These are phyloP conservation scores for Dinoponera quadriceps DNA, from an alignment of 1,140 invertebrate species.

Conservation along the genomic window DNA sequence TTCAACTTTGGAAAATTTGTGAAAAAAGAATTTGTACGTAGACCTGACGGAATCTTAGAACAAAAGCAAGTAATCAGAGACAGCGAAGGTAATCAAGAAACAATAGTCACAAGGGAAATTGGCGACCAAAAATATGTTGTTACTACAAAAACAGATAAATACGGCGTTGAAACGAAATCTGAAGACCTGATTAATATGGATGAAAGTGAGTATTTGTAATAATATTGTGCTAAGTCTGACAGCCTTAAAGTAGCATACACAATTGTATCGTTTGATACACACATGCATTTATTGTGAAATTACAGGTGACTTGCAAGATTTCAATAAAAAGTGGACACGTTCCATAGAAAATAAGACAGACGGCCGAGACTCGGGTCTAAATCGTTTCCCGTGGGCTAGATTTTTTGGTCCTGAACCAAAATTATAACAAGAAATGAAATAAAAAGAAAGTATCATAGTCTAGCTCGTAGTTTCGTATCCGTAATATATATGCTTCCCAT, in stretches of 20 bases:
- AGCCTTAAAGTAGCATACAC: not conserved
- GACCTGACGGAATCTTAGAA: conserved; percentile 84
- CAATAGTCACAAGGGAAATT: conserved; percentile 82
- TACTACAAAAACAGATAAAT: conserved; percentile 81
- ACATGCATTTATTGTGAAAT: conserved; percentile 55
- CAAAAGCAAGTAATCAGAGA: conserved; percentile 83
- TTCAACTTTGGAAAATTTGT: conserved; percentile 78
- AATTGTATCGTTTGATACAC: conserved; percentile 8
- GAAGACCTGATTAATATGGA: conserved; percentile 84
- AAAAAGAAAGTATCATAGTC: not conserved
- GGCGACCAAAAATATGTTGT: conserved; percentile 84
- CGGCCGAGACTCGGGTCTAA: conserved; percentile 12
- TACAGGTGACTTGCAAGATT: conserved; percentile 77
- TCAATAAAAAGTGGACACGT: conserved; percentile 68
- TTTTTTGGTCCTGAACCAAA: conserved; percentile 81
- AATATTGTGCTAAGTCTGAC: conserved; percentile 17
- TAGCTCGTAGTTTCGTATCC: not conserved
- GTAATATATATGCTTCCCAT: conserved; percentile 2
- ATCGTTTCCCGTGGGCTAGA: conserved; percentile 78
- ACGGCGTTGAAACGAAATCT: conserved; percentile 83
- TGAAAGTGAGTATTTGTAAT: conserved; percentile 79
- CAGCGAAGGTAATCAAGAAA: conserved; percentile 85
- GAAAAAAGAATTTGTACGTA: conserved; percentile 78
- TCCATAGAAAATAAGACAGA: not conserved
- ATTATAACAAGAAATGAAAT: conserved; percentile 66